These are phyloP conservation scores for Balearica regulorum DNA, from an alignment of 2,797 vertebrate species.

Conservation along the genomic window DNA sequence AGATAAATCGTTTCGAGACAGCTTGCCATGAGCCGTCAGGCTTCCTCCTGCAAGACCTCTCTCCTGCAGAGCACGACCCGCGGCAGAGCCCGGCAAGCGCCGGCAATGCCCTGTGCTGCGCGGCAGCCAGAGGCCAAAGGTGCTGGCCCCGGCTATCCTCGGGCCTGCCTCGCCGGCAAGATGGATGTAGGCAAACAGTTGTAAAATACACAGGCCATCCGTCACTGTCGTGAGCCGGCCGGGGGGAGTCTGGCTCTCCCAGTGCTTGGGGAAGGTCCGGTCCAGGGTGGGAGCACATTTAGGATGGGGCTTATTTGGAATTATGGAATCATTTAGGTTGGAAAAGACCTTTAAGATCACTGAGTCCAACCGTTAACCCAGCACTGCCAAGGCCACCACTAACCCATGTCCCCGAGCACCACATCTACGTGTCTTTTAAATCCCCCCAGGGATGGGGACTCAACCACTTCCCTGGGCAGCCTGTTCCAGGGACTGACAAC, in stretches of 20 bases:
- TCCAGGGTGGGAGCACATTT: rapidly evolving
- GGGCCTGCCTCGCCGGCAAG: background rate
- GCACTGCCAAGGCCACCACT: background rate
- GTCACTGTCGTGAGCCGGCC: background rate
- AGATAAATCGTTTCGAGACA: slow-evolving; percentile 51
- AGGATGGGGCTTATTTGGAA: background rate
- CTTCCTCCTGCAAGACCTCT: background rate
- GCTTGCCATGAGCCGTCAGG: background rate
- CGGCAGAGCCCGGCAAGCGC: background rate
- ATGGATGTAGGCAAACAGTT: slow-evolving; percentile 15
- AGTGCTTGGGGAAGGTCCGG: background rate
- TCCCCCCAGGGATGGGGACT: background rate
- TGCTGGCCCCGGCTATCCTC: background rate
- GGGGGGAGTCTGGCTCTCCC: background rate
- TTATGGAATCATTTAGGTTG: rapidly evolving
- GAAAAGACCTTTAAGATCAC: background rate
- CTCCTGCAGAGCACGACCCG: background rate
- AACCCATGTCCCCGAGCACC: rapidly evolving
- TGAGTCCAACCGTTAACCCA: rapidly evolving
- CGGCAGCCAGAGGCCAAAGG: background rate
- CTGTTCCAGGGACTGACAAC: background rate
- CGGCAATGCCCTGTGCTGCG: background rate
- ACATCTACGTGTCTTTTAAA: rapidly evolving
- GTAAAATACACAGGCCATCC: slow-evolving; percentile 24
- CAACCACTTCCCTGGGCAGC: background rate